Conservation (phyloP, 2,888 invertebrate genomes). For the Stenodera caucasica region DNA sequence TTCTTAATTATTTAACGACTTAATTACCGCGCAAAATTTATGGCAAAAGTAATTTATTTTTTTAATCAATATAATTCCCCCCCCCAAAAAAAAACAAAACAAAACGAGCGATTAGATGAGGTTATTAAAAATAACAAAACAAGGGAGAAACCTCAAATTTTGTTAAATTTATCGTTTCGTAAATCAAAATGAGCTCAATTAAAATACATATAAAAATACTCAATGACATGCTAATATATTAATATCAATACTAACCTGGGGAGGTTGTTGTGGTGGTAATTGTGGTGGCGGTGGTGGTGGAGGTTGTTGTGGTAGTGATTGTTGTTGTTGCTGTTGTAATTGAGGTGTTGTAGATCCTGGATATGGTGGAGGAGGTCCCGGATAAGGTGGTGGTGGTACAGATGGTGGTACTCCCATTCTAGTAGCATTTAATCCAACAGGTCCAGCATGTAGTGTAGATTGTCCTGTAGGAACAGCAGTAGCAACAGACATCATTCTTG, state of each 20-base stretch:
- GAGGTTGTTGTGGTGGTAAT: constrained; percentile 17
- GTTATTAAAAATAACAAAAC: background rate
- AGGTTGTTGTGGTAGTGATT: background rate
- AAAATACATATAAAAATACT: constrained; percentile 20
- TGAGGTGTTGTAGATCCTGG: constrained; percentile 59
- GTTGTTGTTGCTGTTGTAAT: constrained; percentile 37
- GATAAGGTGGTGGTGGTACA: constrained; percentile 72
- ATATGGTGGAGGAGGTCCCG: constrained; percentile 71
- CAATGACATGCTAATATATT: background rate
- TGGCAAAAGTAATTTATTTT: background rate
- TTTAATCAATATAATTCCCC: background rate
- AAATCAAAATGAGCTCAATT: constrained; percentile 6
- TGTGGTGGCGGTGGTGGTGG: constrained; percentile 25
- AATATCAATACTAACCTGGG: background rate
- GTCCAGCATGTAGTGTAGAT: constrained; percentile 36
- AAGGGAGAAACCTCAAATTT: constrained; percentile 1
- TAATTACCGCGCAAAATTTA: constrained; percentile 1
- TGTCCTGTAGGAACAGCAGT: constrained; percentile 23
- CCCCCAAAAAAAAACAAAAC: too few species aligned
- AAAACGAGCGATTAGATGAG: background rate
- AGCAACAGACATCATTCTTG: constrained; percentile 41
- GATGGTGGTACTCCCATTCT: constrained; percentile 54
- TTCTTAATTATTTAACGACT: background rate
- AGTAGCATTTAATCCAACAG: constrained; percentile 53
- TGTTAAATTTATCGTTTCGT: background rate